Conservation (phyloP, 2,113 vertebrate genomes). For the Grantiella picta region DNA sequence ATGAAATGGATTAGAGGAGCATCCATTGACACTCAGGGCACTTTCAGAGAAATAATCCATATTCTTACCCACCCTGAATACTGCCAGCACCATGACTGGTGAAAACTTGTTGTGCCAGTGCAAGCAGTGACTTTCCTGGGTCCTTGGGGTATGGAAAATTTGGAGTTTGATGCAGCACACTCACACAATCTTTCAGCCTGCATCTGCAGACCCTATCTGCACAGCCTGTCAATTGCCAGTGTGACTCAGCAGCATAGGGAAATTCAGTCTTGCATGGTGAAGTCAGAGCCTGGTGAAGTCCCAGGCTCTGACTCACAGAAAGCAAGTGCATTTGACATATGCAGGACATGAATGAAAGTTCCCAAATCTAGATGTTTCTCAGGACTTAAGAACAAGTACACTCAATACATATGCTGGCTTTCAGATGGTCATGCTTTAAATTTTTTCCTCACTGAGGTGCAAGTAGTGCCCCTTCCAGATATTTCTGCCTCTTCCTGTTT, state of each 20-base stretch:
- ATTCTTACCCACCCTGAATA: not conserved
- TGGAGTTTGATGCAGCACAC: not conserved
- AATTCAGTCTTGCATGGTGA: not conserved
- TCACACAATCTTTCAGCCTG: not conserved
- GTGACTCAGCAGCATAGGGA: conserved; percentile 25
- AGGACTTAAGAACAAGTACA: not conserved
- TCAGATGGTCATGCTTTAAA: not conserved
- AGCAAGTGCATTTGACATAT: not conserved
- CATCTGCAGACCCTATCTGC: not conserved
- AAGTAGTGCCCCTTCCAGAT: not conserved
- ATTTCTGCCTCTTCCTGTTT: not conserved
- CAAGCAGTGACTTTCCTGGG: not conserved
- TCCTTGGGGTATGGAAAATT: not conserved
- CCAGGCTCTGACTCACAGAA: conserved; percentile 39
- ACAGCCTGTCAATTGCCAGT: not conserved
- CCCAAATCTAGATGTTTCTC: not conserved
- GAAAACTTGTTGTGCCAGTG: not conserved
- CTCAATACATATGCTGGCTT: not conserved
- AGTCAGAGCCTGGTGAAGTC: not conserved
- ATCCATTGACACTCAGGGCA: not conserved
- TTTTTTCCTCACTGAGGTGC: not conserved
- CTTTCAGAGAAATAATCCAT: not conserved
- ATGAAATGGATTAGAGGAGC: not conserved
- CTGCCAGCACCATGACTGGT: not conserved
- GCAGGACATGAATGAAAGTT: not conserved